Percentiles rank a stretch among this genome's conserved stretches.
Conservation (phyloP, 1,140 invertebrate genomes). For the Lordiphosa stackelbergi region DNA sequence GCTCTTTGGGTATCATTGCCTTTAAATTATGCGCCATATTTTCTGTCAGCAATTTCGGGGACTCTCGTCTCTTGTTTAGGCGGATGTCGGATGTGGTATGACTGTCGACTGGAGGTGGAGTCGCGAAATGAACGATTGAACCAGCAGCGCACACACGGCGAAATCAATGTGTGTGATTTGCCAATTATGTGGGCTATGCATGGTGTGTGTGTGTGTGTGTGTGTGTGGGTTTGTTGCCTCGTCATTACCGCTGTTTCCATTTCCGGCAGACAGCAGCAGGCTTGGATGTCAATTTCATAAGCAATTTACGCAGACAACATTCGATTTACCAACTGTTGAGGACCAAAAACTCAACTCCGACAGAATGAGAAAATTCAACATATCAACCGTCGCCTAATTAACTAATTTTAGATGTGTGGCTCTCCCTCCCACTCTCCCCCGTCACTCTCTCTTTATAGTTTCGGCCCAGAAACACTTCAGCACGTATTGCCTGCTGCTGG, state of each 20-base stretch:
- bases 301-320: slow-evolving; percentile 60
- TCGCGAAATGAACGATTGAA: slow-evolving; percentile 64
- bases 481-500: background rate
- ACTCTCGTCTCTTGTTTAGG: slow-evolving; percentile 42
- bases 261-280: slow-evolving; percentile 61
- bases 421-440: too few species aligned
- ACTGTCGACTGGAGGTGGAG: slow-evolving; percentile 5
- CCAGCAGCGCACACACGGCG: slow-evolving; percentile 61
- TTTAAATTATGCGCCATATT: slow-evolving; percentile 72
- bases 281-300: slow-evolving; percentile 71
- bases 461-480: background rate
- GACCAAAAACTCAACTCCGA: slow-evolving; percentile 5
- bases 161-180: slow-evolving; percentile 74
- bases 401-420: slow-evolving; percentile 46
- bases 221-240: slow-evolving; percentile 43
- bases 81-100: slow-evolving; percentile 64
- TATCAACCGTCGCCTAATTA: slow-evolving; percentile 50
- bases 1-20: slow-evolving; percentile 42
- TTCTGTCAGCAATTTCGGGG: slow-evolving; percentile 36
- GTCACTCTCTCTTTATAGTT: too few species aligned
- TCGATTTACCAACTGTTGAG: slow-evolving; percentile 71
- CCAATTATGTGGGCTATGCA: slow-evolving; percentile 68
- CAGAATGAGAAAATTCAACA: slow-evolving; percentile 24
- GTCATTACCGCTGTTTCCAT: slow-evolving; percentile 73
- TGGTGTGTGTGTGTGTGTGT: slow-evolving; percentile 10